Base-by-base conservation (phyloP, 2,888 invertebrate genomes). In the Minunthozetes semirufus region DNA sequence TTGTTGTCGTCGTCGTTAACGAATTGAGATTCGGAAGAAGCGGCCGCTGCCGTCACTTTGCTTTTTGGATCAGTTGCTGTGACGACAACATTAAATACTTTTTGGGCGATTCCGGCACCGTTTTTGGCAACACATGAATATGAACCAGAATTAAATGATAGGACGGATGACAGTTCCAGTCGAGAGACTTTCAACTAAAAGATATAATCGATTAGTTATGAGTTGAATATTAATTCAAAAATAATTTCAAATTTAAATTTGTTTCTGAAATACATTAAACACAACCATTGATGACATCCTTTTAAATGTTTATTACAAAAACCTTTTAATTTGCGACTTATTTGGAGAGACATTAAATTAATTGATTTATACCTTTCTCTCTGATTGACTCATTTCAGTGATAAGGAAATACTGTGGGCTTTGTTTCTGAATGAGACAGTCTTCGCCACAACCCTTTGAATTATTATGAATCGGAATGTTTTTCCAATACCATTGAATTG, bases 401-500 rank as follows among this genome's bases (percentile, higher is more conserved):
- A 33, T 68, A n/a, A 68, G 11, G 19, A 68, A 42, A 68, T 19
- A 68, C 13, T 68, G 68, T 42, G 17, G 38, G 46, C 22, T 68
- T 42, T n/a, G 1, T 2, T 68, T 63, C 8, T 29, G 38, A 15
- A 68, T 42, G 1, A 33, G 19, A 68, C 68, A 68, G 46, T 68
- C 68, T 42, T 68, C 68, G 17, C 68, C 68, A 42, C 68, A 68
- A 42, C 75, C 75, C 33, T 72, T 72, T 11, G 63, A 63, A 42
- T 72, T 75, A 25, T 75, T 75, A 15, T 29, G 13, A 38, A 75
- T 72, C 13, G 72, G 72, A 29, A 72, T 63, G 25, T 66, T 68
- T 33, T 75, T 61, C 75, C 75, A 75, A 66, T 53, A 72, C 75
- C 75, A 75, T n/a, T 66, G 33, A 17, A 75, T 56, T 27, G 66